Conservation (phyloP, 2,113 vertebrate species). For the Hymenochirus boettgeri region DNA sequence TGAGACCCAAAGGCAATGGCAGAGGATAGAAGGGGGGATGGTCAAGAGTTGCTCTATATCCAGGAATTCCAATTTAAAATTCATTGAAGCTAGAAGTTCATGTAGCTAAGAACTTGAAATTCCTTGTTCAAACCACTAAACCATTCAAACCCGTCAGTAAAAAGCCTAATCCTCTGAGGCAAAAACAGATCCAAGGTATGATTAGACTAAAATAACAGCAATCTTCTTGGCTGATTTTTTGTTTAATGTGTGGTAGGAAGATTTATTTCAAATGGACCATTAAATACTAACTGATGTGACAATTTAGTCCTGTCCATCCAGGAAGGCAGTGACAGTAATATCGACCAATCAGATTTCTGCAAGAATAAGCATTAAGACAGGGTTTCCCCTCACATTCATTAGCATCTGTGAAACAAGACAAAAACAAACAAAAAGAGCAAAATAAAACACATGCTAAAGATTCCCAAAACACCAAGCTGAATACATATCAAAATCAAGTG, state of each 20-base stretch:
- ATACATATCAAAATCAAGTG: slow-evolving; percentile 47
- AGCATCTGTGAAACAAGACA: slow-evolving; percentile 86
- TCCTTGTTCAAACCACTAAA: no score
- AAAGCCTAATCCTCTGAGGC: background rate
- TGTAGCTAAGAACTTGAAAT: no score
- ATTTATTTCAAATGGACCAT: slow-evolving; percentile 15
- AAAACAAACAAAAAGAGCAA: slow-evolving; percentile 59
- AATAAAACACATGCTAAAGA: slow-evolving; percentile 50
- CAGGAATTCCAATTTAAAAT: no score
- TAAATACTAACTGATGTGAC: slow-evolving; percentile 94
- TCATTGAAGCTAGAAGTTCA: no score
- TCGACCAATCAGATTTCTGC: slow-evolving; percentile 99
- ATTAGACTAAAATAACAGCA: background rate
- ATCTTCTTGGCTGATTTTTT: background rate
- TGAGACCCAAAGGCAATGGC: no score
- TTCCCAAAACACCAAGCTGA: slow-evolving; percentile 51
- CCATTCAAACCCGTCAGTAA: no score
- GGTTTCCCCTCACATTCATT: slow-evolving; percentile 89
- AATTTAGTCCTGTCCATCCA: slow-evolving; percentile 93
- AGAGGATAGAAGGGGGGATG: no score
- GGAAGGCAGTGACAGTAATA: slow-evolving; percentile 94
- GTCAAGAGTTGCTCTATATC: no score
- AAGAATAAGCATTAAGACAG: slow-evolving; percentile 93
- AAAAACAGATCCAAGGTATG: background rate
- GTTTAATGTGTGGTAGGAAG: background rate